A percentile compares a stretch with the other conserved stretches of the same genome.
These are phyloP conservation scores for Parauchenoglanis punctatus DNA, from an alignment of 2,797 vertebrate genomes.

Conservation along the genomic window DNA sequence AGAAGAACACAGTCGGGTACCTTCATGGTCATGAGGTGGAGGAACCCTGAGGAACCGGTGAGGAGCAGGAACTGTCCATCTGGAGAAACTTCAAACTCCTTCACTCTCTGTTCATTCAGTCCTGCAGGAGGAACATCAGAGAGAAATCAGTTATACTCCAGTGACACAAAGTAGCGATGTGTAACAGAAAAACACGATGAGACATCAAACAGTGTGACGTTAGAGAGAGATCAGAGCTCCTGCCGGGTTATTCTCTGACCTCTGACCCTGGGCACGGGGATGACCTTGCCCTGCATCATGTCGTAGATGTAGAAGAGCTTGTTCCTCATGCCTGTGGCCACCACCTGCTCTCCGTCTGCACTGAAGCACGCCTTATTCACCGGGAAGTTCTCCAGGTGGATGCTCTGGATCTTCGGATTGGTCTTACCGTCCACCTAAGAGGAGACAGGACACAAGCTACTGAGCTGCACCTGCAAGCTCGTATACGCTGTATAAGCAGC, in stretches of 20 bases:
- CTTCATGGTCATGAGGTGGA: conserved; percentile 90
- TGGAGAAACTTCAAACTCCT: conserved; percentile 86
- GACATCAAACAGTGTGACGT: not conserved
- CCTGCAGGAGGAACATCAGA: conserved; percentile 66
- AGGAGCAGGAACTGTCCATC: conserved; percentile 87
- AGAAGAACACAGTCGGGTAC: conserved; percentile 60
- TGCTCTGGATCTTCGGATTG: conserved; percentile 93
- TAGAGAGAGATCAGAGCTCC: too few relatives aligned
- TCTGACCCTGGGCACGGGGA: conserved; percentile 80
- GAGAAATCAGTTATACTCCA: not conserved
- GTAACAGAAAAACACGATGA: too few relatives aligned
- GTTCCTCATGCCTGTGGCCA: conserved; percentile 85
- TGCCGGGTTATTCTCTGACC: conserved; percentile 65
- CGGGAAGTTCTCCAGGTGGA: conserved; percentile 89
- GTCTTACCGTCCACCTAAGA: conserved; percentile 88
- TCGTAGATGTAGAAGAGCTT: conserved; percentile 93
- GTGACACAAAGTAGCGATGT: too few relatives aligned
- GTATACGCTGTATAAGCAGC: not conserved
- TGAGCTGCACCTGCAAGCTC: not conserved
- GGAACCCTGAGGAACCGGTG: conserved; percentile 83
- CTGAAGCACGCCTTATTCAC: conserved; percentile 86
- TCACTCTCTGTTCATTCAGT: conserved; percentile 83
- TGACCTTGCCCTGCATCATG: conserved; percentile 89
- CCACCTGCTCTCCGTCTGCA: conserved; percentile 82
- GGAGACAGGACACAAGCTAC: not conserved